Base-by-base conservation (phyloP, 2,888 invertebrate species). In the Ennomos quercinarius region DNA sequence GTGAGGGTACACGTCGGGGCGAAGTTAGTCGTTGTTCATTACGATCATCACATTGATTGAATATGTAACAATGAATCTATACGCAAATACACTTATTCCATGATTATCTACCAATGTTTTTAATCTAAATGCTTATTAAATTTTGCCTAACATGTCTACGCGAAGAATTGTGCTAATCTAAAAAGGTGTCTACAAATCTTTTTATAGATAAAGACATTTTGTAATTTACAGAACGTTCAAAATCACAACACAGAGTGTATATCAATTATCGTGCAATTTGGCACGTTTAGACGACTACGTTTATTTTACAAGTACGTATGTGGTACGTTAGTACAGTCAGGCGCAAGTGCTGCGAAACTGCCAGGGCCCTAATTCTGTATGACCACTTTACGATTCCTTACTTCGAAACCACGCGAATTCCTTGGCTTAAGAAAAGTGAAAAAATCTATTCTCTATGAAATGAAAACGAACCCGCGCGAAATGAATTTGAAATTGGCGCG, bases 221-320 rank as follows among this genome's bases (percentile, higher is more conserved):
- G 84, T 89, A 91, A 87, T 91, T 86, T 92, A 93, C 92, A 92
- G 92, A 92, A 89, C 87, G 84, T 88, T 90, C 87, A 93, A 93
- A 91, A 92, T 93, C 93, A 93, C 93, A 93, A 93, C 93, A 93
- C 93, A 93, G 93, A 93, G 93, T 93, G 93, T 92, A 91, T 91
- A 91, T 91, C 88, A 88, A 90, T 90, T 89, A 84, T 83, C 90
- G 91, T 89, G 91, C 91, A 71, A 55, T 38, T 80, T 79, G 85
- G 90, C 91, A 91, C 91, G 87, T 73, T 75, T 85, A 85, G 84
- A 83, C 79, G 67, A 79, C 85, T 89, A 89, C 83, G 80, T 71
- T 76, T 79, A 84, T 82, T 72, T 83, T 88, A 89, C 84, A 86
- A 74, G 60, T 87, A 88, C 83, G 86, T 86, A 84, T 83, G 77